A percentile compares a stretch with the other conserved stretches of the same genome.
These are phyloP conservation scores for Cryptotermes secundus DNA, from an alignment of 1,140 invertebrate genomes.

Conservation along the genomic window DNA sequence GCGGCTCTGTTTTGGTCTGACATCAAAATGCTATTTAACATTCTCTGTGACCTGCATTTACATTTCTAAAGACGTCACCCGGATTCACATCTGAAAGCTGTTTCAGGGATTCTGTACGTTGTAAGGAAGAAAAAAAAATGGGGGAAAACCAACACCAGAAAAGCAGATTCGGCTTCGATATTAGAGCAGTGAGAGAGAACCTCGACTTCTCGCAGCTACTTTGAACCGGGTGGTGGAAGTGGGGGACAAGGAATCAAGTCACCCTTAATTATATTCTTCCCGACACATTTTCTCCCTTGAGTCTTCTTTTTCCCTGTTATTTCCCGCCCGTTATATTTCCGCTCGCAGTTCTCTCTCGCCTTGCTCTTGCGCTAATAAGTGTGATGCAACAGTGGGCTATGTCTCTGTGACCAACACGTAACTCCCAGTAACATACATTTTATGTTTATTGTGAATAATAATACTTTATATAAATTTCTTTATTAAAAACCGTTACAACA, in stretches of 20 bases:
- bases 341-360: not conserved
- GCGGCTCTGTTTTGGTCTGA: not conserved
- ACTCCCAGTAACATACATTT: too few species aligned
- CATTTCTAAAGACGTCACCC: not conserved
- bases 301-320: conserved; percentile 13
- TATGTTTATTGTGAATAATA: too few species aligned
- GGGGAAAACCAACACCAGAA: not conserved
- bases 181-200: not conserved
- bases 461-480: too few species aligned
- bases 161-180: not conserved
- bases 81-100: conserved; percentile 1
- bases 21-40: not conserved
- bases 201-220: not conserved
- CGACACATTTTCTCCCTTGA: not conserved
- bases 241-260: not conserved
- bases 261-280: conserved; percentile 2
- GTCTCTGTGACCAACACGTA: not conserved
- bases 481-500: too few species aligned
- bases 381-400: not conserved
- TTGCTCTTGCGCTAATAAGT: not conserved
- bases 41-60: not conserved
- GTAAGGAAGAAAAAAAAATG: too few species aligned
- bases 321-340: conserved; percentile 13
- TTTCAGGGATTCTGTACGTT: not conserved
- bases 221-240: not conserved